Percentiles rank a stretch among this genome's conserved stretches.
phyloP scores from a whole-genome alignment of 2,888 invertebrate genomes.

The Athalia circularis region DNA sequence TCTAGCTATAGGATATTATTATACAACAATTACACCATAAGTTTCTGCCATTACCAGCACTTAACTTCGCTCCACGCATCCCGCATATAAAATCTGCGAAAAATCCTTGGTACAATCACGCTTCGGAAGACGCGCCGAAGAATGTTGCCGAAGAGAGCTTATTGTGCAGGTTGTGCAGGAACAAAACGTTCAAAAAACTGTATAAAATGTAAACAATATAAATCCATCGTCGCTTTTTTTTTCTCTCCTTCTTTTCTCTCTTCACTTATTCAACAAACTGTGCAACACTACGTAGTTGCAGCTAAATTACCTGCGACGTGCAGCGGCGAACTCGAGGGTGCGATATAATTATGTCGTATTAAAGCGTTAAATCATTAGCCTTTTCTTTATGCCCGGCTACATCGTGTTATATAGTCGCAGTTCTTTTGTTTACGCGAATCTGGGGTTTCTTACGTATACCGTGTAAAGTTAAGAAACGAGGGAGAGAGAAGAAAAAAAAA shows the following conservation, averaged over 20 bases:
- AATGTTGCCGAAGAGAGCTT: no score
- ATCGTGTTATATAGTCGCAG: slow-evolving; percentile 28
- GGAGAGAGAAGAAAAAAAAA: no score
- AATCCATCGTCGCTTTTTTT: no score
- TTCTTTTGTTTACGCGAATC: background rate
- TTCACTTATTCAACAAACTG: no score
- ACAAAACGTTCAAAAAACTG: no score
- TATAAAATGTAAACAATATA: no score
- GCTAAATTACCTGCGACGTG: background rate
- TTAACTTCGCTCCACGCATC: slow-evolving; percentile 25
- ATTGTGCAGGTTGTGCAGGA: no score
- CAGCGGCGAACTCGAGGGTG: background rate
- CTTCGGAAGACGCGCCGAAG: no score
- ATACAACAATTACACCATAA: slow-evolving; percentile 43
- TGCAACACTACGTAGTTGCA: no score
- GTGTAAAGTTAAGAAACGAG: no score
- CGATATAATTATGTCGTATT: slow-evolving; percentile 28
- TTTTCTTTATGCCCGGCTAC: slow-evolving; percentile 57
- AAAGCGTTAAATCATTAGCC: slow-evolving; percentile 36
- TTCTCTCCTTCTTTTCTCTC: no score
- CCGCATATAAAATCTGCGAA: slow-evolving; percentile 39
- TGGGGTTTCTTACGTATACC: no score
- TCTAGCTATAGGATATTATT: slow-evolving; percentile 29
- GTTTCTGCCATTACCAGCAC: slow-evolving; percentile 38
- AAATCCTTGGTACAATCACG: background rate